A percentile compares a stretch with the other conserved stretches of the same genome.
Evolutionary conservation across 2,113 vertebrate genomes (phyloP).

Genomic region (Paradoxurus hermaphroditus): DNA sequence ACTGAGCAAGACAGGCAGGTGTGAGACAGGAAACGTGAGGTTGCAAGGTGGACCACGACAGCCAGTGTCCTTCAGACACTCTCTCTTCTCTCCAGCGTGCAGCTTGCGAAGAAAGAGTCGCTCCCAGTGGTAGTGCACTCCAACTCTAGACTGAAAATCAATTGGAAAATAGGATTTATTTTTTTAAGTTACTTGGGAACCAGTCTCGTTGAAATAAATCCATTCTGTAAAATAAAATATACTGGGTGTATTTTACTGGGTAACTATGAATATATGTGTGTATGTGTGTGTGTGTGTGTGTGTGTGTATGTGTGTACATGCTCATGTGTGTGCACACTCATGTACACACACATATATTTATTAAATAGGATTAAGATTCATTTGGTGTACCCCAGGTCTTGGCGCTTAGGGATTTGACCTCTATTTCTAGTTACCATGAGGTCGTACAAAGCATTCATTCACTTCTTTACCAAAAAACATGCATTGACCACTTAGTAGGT

Average conservation of each 20-base stretch:
- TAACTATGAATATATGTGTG: neutral
- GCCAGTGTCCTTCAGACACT: neutral
- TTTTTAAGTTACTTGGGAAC: neutral
- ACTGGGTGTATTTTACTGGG: neutral
- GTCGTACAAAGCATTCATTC: neutral
- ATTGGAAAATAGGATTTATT: neutral
- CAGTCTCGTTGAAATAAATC: neutral
- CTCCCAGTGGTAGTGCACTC: neutral
- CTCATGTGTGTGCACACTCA: accelerated
- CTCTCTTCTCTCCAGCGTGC: neutral
- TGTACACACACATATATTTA: neutral
- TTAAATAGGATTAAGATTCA: neutral
- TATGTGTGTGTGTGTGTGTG: neutral
- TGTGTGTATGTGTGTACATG: neutral
- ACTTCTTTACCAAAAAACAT: constrained; percentile 46
- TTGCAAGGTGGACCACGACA: neutral
- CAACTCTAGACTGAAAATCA: constrained; percentile 20
- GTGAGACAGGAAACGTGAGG: neutral
- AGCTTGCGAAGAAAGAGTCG: neutral
- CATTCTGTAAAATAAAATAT: neutral
- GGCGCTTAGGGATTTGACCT: neutral
- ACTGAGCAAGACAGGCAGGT: neutral
- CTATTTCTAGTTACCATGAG: neutral
- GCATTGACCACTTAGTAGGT: neutral
- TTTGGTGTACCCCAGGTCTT: neutral